Evolutionary conservation across 2,113 vertebrate species (phyloP), one percentile per base, ranked within the genome.

Genomic region (Engraulis encrasicolus): DNA sequence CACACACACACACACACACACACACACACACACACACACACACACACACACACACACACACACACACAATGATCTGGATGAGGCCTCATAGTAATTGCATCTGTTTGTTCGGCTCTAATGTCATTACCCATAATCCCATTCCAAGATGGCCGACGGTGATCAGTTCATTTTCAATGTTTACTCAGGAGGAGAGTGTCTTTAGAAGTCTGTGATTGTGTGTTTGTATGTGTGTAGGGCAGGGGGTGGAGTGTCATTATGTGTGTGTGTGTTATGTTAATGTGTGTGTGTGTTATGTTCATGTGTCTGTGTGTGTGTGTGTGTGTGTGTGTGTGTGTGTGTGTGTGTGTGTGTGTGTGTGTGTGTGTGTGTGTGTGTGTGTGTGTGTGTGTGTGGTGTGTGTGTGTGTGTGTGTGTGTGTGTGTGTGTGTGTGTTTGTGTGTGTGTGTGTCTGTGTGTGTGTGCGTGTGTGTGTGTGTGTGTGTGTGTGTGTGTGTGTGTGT

Each of bases 401-500:
- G 58, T 27, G 80, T 78, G 84, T 81, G 66, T 80, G 84, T 74
- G 80, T 83, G 84, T 81, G 18, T 78, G 38, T 49, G 48, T 12
- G 19, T 19, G 18, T 54, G 18, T 54, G n/a, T n/a, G n/a, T n/a
- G n/a, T n/a, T n/a, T n/a, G n/a, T n/a, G n/a, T n/a, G n/a, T n/a
- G n/a, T n/a, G 5, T 80, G 79, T 81, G 27, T 78, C 27, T 37
- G n/a, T 84, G 80, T 87, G 66, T 79, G 82, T 89, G 83, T 81
- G 81, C 79, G 81, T 82, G 78, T 74, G 78, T 84, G 78, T 84
- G 52, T 71, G 78, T 74, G 78, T 81, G 83, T 71, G 78, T 50
- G 79, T 23, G 27, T 27, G 74, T 45, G 80, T 90, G 88, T 87
- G 82, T 85, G 81, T 85, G 79, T 81, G 50, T 81, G 27, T 78